Conservation (phyloP, 2,797 vertebrate genomes). For the Macrochelys suwanniensis region DNA sequence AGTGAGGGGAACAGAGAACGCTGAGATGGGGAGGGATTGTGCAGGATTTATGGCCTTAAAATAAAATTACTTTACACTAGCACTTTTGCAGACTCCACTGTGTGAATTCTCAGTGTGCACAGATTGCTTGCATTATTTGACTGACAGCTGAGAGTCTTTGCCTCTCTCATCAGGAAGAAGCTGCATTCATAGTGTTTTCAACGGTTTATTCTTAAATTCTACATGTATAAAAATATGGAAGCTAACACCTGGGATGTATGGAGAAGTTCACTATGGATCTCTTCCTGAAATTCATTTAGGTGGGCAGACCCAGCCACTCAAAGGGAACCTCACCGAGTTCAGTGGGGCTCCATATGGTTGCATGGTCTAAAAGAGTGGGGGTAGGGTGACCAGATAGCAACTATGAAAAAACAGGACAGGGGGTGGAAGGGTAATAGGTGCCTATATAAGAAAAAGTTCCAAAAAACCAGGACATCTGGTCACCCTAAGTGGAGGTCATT, state of each 20-base stretch:
- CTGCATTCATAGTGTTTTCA: neutral
- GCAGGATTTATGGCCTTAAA: fast-evolving
- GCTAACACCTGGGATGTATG: neutral
- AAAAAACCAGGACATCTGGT: too few species aligned
- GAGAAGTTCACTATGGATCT: neutral
- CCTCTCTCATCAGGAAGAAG: neutral
- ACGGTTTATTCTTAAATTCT: fast-evolving
- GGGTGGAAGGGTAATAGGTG: too few species aligned
- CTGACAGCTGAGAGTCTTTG: neutral
- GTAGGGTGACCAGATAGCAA: too few species aligned
- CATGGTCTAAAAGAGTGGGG: neutral
- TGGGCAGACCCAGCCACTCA: neutral
- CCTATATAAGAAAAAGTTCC: too few species aligned
- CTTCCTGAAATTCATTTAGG: fast-evolving
- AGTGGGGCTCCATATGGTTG: neutral
- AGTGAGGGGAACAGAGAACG: neutral
- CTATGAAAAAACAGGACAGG: too few species aligned
- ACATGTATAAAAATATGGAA: fast-evolving
- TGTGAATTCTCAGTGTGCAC: neutral
- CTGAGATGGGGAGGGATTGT: neutral
- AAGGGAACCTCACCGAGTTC: neutral
- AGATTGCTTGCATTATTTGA: neutral
- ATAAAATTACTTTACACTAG: neutral
- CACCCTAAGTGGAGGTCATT: neutral
- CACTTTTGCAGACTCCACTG: neutral